These are phyloP conservation scores for Pterostichus madidus DNA, from an alignment of 2,888 invertebrate genomes.

Conservation along the genomic window DNA sequence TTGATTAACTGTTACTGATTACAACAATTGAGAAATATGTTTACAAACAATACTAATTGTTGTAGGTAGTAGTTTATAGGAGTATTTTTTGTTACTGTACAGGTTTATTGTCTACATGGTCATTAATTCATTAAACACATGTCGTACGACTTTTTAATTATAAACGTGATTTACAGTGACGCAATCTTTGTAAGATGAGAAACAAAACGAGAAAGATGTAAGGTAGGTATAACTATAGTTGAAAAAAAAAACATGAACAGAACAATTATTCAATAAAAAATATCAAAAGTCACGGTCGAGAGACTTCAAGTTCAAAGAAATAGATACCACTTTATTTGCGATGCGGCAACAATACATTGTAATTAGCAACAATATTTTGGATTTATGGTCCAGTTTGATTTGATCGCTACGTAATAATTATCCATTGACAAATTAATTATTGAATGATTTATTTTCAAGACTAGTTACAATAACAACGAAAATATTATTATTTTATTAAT, in stretches of 20 bases:
- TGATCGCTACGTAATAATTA: conserved; percentile 25
- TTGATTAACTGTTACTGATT: neutral
- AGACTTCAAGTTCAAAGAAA: conserved; percentile 65
- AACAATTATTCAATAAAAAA: conserved; percentile 64
- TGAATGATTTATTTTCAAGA: neutral
- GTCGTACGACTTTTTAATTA: conserved; percentile 58
- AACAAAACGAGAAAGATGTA: conserved; percentile 55
- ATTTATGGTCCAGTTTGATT: neutral
- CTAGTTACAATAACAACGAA: neutral
- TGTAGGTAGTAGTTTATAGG: neutral
- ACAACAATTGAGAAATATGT: neutral
- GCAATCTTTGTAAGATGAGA: conserved; percentile 57
- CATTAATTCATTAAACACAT: conserved; percentile 56
- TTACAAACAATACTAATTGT: conserved; percentile 9
- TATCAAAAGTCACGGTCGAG: conserved; percentile 65
- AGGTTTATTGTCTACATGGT: neutral
- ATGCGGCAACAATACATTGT: conserved; percentile 55
- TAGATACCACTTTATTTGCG: conserved; percentile 51
- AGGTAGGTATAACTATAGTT: conserved; percentile 47
- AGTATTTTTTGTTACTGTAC: neutral
- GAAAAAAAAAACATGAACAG: conserved; percentile 66
- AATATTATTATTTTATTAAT: neutral
- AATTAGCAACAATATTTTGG: neutral
- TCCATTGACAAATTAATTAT: neutral
- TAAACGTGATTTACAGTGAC: conserved; percentile 64